These are phyloP conservation scores for Baryphthengus martii DNA, from an alignment of 2,113 vertebrate genomes.

Conservation along the genomic window DNA sequence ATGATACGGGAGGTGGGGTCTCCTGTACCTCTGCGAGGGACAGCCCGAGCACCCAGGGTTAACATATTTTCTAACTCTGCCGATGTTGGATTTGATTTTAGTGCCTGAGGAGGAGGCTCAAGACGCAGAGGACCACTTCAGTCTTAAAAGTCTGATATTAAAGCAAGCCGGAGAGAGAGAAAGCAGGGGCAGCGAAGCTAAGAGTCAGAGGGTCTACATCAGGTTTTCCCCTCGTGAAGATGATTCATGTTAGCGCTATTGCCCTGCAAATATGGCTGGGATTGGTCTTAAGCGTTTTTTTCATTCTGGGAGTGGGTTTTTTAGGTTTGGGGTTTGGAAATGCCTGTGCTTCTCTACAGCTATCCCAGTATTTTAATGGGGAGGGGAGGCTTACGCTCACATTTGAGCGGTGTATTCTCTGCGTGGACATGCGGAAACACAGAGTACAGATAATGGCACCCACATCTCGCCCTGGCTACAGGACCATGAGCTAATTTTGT, in stretches of 20 bases:
- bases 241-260: background rate
- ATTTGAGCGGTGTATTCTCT: background rate
- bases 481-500: constrained; percentile 35
- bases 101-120: background rate
- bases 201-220: background rate
- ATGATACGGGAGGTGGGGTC: background rate
- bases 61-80: background rate
- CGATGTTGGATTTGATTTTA: background rate
- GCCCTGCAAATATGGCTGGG: background rate
- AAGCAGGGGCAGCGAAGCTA: background rate
- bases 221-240: background rate
- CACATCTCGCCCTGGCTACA: background rate
- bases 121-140: background rate
- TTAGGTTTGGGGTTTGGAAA: background rate
- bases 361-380: background rate
- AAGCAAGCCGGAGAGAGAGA: background rate
- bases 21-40: background rate
- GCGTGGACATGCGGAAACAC: background rate
- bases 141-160: background rate
- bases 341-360: background rate
- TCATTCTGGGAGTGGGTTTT: background rate
- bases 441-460: background rate
- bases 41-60: background rate
- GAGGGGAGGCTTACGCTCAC: background rate
- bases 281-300: background rate